phyloP scores from a whole-genome alignment of 2,113 vertebrate genomes.

The Nibea albiflora region DNA sequence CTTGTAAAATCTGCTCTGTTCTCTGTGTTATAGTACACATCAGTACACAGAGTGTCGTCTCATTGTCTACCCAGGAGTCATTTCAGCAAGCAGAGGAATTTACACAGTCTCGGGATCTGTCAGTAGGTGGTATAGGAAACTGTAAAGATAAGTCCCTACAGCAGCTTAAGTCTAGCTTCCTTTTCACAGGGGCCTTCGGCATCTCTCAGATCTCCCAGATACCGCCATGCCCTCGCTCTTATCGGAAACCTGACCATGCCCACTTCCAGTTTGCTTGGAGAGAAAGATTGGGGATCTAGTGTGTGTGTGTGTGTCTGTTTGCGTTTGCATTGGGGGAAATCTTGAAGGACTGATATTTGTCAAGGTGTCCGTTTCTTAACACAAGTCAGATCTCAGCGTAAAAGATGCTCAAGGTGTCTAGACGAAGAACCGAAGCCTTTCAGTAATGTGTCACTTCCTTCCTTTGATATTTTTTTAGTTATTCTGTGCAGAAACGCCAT shows the following conservation, averaged over 20 bases:
- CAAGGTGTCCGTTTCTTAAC: conserved; percentile 25
- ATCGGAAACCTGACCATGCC: conserved; percentile 77
- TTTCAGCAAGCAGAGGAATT: conserved; percentile 76
- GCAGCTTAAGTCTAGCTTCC: conserved; percentile 77
- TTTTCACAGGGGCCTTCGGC: conserved; percentile 70
- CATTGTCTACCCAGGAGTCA: conserved; percentile 77
- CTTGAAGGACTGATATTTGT: conserved; percentile 41
- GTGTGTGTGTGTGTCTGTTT: conserved; percentile 24
- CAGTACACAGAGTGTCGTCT: conserved; percentile 79
- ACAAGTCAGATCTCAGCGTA: conserved; percentile 38
- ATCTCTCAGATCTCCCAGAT: conserved; percentile 79
- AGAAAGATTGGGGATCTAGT: conserved; percentile 56
- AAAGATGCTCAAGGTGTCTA: conserved; percentile 51
- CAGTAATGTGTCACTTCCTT: conserved; percentile 19
- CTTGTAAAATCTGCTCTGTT: conserved; percentile 78
- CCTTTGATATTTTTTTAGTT: background rate
- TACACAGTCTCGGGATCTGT: conserved; percentile 77
- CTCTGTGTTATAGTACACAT: conserved; percentile 66
- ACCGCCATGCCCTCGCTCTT: conserved; percentile 70
- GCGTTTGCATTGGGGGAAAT: background rate
- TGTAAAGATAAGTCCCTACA: conserved; percentile 80
- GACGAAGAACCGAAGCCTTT: conserved; percentile 36
- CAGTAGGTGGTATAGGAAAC: conserved; percentile 80
- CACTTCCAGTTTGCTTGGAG: conserved; percentile 66
- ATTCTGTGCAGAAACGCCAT: background rate